A percentile compares a stretch with the other conserved stretches of the same genome.
Evolutionary conservation across 2,888 invertebrate species (phyloP).

Genomic region (Andrena chrysosceles): DNA sequence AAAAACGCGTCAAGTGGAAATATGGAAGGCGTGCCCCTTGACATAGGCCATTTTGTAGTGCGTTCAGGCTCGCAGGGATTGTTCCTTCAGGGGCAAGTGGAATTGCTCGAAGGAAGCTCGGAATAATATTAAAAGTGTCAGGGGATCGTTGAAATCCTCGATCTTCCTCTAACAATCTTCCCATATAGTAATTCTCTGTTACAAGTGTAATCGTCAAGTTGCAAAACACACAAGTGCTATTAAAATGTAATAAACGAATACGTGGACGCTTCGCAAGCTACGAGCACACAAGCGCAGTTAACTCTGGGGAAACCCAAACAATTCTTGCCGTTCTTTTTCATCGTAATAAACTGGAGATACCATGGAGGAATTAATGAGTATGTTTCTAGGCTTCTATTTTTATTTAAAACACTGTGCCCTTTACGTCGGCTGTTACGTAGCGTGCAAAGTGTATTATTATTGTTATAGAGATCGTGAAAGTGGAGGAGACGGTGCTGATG

Average conservation of each 20-base stretch:
- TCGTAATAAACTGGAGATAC: constrained; percentile 4
- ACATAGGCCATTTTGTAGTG: constrained; percentile 80
- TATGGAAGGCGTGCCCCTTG: constrained; percentile 79
- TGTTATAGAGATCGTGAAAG: constrained; percentile 75
- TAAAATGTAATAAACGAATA: constrained; percentile 9
- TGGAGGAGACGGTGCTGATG: constrained; percentile 64
- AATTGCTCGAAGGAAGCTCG: constrained; percentile 14
- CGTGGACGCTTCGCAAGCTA: not conserved
- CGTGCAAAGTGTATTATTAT: constrained; percentile 33
- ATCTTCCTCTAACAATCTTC: not conserved
- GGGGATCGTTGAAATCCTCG: not conserved
- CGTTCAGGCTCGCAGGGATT: constrained; percentile 75
- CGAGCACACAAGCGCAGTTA: constrained; percentile 2
- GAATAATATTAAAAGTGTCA: constrained; percentile 27
- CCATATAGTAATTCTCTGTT: not conserved
- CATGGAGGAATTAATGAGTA: constrained; percentile 64
- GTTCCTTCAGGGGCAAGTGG: constrained; percentile 76
- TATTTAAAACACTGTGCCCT: not conserved
- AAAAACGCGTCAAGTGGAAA: constrained; percentile 24
- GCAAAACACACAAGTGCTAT: not conserved
- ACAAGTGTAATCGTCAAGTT: not conserved
- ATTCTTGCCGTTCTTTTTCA: not conserved
- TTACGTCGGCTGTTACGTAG: not conserved
- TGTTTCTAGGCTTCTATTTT: not conserved
- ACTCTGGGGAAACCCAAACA: constrained; percentile 1